These are phyloP conservation scores for Redunca redunca DNA, from an alignment of 2,113 vertebrate species.

Conservation along the genomic window DNA sequence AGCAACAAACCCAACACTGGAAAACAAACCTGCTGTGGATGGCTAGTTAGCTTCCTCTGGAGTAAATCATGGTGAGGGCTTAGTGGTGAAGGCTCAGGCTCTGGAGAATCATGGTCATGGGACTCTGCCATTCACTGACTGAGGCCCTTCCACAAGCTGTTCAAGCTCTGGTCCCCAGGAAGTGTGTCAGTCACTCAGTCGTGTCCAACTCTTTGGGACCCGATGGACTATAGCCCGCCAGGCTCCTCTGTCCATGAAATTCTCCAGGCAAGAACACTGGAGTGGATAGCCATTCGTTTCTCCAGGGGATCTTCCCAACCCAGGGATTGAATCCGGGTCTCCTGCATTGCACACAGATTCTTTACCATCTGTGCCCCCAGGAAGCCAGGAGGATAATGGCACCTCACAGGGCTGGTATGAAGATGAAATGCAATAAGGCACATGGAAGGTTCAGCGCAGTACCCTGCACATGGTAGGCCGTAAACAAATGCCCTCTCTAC, in stretches of 20 bases:
- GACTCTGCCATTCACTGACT: background rate
- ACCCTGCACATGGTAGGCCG: fast-evolving
- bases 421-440: background rate
- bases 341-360: background rate
- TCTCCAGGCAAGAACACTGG: background rate
- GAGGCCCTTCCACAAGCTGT: background rate
- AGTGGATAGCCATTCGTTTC: background rate
- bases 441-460: background rate
- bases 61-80: background rate
- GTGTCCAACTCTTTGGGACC: background rate
- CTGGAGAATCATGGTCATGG: background rate
- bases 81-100: background rate
- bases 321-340: background rate
- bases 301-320: background rate
- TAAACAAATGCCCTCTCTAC: background rate
- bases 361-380: background rate
- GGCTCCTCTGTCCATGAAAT: background rate
- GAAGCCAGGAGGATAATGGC: background rate
- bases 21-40: background rate
- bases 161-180: background rate
- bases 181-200: background rate
- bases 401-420: background rate
- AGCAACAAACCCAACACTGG: background rate
- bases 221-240: background rate
- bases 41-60: background rate